Evolutionary conservation across 2,797 vertebrate species (phyloP).

Genomic region (Fratercula arctica): DNA sequence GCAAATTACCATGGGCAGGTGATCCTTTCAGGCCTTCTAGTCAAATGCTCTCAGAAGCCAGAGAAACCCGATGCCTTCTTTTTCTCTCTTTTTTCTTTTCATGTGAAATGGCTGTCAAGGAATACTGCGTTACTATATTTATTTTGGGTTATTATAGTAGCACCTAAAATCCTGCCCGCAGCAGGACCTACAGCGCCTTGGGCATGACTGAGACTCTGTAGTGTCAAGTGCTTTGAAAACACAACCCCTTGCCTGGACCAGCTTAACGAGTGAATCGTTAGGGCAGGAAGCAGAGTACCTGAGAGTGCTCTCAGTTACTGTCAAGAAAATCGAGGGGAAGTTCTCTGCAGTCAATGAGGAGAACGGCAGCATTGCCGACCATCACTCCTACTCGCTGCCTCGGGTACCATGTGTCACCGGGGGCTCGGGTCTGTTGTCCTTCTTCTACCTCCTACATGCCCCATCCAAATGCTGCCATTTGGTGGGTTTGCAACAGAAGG

Average conservation of each 20-base stretch:
- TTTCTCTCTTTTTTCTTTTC: neutral
- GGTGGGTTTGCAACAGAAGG: neutral
- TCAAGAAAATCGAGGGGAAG: neutral
- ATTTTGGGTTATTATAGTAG: neutral
- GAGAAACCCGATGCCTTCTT: neutral
- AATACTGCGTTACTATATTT: neutral
- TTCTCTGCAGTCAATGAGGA: neutral
- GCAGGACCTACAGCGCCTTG: neutral
- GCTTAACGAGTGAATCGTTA: fast-evolving
- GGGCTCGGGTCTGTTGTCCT: neutral
- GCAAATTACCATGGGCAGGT: neutral
- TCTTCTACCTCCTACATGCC: neutral
- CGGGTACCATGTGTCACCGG: fast-evolving
- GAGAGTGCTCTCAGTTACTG: neutral
- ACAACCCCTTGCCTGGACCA: neutral
- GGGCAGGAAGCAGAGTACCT: neutral
- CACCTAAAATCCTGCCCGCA: neutral
- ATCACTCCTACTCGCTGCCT: fast-evolving
- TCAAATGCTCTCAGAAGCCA: neutral
- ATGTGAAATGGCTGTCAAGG: neutral
- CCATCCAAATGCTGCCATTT: neutral
- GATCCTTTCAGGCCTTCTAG: neutral
- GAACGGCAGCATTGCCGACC: neutral
- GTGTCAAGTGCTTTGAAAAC: neutral
- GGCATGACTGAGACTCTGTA: neutral